Base-by-base conservation (phyloP, 2,797 vertebrate species). In the Lindbergichthys nudifrons region DNA sequence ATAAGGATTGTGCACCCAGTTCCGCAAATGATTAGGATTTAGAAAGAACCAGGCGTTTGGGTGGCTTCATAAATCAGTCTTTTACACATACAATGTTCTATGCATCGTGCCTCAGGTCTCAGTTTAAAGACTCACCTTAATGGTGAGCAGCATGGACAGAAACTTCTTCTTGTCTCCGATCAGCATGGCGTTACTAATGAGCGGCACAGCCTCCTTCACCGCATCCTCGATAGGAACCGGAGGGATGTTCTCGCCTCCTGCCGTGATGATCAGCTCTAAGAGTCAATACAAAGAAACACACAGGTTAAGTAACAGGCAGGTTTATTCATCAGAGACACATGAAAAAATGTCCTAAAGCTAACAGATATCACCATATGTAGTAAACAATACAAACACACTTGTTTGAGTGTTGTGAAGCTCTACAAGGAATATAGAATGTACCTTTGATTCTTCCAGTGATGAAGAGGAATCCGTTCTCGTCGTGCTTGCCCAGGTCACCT, bases 361-460 rank as follows among this genome's bases (percentile, higher is more conserved):
- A 43, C 14, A 50, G 12, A 48, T 15, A n/a, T n/a, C n/a, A 7
- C 32, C 32, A 36, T 36, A 36, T 36, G 32, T 1, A 36, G 32
- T 36, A 36, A 36, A 36, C 32, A 0, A 7, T 12, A 36, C 15
- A 36, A 10, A 39, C 26, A 0, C 23, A 54, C 32, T 30, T 7
- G 32, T 36, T 3, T 19, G 10, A 59, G 11, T 53, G 45, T 18
- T 16, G 26, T 30, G 16, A 36, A 10, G 1, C 36, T 70, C 2
- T 11, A 26, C 1, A 23, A 30, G 32, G 3, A 21, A 16, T 47
- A 48, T 0, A 15, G 5, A 15, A 30, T 1, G 9, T 21, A 99
- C 98, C 98, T 97, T 99, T 98, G 71, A 99, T 98, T 47, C 96
- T 94, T 30, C 97, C 97, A 0, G 97, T 98, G 93, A 99, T 96